These are phyloP conservation scores for Megaleporinus macrocephalus DNA, from an alignment of 2,113 vertebrate genomes.

Conservation along the genomic window DNA sequence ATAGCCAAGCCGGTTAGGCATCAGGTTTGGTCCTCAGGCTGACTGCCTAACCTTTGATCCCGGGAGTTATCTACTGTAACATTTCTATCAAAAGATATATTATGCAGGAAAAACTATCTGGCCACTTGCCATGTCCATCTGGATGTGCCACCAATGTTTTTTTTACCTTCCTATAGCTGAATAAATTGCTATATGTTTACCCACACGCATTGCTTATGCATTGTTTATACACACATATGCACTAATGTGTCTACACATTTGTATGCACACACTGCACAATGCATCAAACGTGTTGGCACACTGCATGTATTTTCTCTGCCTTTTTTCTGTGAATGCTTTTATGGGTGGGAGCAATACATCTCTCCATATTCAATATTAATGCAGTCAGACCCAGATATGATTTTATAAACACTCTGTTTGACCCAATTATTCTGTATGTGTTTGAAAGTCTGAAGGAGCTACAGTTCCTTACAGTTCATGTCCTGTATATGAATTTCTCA, in stretches of 20 bases:
- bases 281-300: background rate
- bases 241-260: background rate
- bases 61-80: background rate
- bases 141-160: background rate
- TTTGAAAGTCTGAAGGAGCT: no score
- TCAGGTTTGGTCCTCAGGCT: background rate
- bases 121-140: background rate
- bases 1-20: background rate
- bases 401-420: slow-evolving; percentile 31
- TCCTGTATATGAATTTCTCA: background rate
- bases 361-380: slow-evolving; percentile 29
- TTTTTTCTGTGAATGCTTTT: slow-evolving; percentile 21
- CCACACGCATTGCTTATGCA: no score
- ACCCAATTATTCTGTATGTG: background rate
- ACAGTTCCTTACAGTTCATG: no score
- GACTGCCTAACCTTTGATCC: background rate
- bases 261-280: background rate
- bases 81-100: background rate
- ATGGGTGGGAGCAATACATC: background rate
- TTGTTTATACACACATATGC: background rate
- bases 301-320: background rate
- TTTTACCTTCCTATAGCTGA: background rate
- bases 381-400: slow-evolving; percentile 26
- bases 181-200: background rate
- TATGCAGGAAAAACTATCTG: background rate